Percentiles rank a stretch among this genome's conserved stretches.
phyloP scores from a whole-genome alignment of 1,140 invertebrate genomes.

The Sipha flava region DNA sequence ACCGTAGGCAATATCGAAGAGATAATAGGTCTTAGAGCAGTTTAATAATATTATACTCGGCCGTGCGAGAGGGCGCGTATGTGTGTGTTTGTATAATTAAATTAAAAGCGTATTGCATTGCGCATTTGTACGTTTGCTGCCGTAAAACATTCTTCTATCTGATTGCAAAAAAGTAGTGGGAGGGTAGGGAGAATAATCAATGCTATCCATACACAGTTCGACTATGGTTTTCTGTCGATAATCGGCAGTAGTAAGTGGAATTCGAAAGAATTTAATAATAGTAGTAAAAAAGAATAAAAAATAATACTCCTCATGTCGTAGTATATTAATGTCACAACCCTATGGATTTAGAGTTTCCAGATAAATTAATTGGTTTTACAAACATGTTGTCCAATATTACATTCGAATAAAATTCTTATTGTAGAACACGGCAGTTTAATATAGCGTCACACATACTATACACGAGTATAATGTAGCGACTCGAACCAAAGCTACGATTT shows the following conservation, averaged over 20 bases:
- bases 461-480: neutral
- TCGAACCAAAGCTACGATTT: neutral
- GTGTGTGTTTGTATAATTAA: neutral
- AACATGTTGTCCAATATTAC: neutral
- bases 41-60: no score
- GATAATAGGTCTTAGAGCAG: neutral
- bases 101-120: neutral
- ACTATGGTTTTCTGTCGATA: neutral
- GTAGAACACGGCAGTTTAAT: neutral
- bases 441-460: no score
- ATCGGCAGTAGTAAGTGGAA: neutral
- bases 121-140: neutral
- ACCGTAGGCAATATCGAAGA: no score
- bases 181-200: neutral
- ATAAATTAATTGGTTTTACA: neutral
- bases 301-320: neutral
- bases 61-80: no score
- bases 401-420: neutral
- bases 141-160: neutral
- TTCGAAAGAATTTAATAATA: neutral
- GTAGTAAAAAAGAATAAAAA: neutral
- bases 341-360: neutral
- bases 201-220: neutral
- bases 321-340: neutral
- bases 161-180: neutral